These are phyloP conservation scores for Chymomyza costata DNA, from an alignment of 1,140 invertebrate species.

Conservation along the genomic window DNA sequence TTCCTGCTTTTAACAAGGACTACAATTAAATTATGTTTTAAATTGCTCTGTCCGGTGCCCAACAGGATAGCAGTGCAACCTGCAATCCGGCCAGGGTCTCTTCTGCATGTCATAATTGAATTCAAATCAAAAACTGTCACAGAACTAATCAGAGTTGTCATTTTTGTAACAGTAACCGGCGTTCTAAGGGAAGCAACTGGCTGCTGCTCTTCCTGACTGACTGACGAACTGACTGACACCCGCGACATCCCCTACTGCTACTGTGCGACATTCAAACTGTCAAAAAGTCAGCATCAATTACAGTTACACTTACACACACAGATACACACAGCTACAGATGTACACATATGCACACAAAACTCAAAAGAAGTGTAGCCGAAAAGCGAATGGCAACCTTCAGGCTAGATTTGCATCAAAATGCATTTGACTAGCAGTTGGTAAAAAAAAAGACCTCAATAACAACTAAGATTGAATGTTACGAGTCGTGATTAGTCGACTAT, in stretches of 20 bases:
- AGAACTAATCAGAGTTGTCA: constrained; percentile 70
- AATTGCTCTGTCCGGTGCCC: too few relatives aligned
- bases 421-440: constrained; percentile 37
- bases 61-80: background rate
- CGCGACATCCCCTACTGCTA: background rate
- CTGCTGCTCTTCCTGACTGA: background rate
- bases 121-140: constrained; percentile 70
- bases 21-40: too few relatives aligned
- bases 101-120: constrained; percentile 64
- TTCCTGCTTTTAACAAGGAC: too few relatives aligned
- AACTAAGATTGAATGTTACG: too few relatives aligned
- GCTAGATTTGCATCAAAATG: constrained; percentile 67
- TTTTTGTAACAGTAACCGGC: constrained; percentile 36
- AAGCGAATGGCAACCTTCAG: constrained; percentile 27
- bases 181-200: background rate
- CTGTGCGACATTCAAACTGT: constrained; percentile 68
- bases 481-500: too few relatives aligned
- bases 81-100: background rate
- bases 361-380: constrained; percentile 54
- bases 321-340: constrained; percentile 39
- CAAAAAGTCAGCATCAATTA: constrained; percentile 73
- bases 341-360: too few relatives aligned
- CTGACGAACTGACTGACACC: background rate
- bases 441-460: constrained; percentile 18
- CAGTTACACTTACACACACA: constrained; percentile 62